Evolutionary conservation across 1,140 invertebrate species (phyloP).

Genomic region (Conus betulinus): DNA sequence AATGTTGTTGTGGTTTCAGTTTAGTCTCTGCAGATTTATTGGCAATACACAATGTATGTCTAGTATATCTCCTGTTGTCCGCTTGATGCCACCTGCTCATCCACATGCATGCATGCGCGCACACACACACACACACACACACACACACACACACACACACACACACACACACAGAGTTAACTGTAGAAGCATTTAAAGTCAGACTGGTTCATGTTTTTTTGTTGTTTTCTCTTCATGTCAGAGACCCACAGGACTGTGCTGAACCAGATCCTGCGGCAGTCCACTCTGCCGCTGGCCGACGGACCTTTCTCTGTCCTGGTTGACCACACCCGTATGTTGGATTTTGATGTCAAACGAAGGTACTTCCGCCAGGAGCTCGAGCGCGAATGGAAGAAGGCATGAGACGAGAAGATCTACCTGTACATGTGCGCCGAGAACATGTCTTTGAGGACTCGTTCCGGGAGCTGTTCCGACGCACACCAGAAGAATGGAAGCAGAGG

Average conservation of each 20-base stretch:
- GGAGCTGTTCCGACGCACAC: slow-evolving; percentile 88
- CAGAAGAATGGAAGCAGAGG: slow-evolving; percentile 95
- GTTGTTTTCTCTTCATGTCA: slow-evolving; percentile 61
- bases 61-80: too few relatives aligned
- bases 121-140: too few relatives aligned
- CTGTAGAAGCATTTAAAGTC: neutral
- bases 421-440: slow-evolving; percentile 90
- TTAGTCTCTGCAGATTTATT: too few relatives aligned
- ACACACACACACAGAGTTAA: neutral
- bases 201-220: neutral
- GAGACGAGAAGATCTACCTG: slow-evolving; percentile 91
- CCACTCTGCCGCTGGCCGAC: slow-evolving; percentile 88
- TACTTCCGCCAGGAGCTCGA: slow-evolving; percentile 94
- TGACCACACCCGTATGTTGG: slow-evolving; percentile 90
- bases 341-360: slow-evolving; percentile 94
- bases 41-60: too few relatives aligned
- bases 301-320: slow-evolving; percentile 92
- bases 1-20: too few relatives aligned
- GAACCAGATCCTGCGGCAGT: slow-evolving; percentile 94
- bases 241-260: slow-evolving; percentile 93
- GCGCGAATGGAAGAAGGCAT: slow-evolving; percentile 78
- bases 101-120: too few relatives aligned
- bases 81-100: too few relatives aligned
- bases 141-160: neutral
- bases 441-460: slow-evolving; percentile 96